phyloP scores from a whole-genome alignment of 2,797 vertebrate genomes.

The Uromys caudimaculatus region DNA sequence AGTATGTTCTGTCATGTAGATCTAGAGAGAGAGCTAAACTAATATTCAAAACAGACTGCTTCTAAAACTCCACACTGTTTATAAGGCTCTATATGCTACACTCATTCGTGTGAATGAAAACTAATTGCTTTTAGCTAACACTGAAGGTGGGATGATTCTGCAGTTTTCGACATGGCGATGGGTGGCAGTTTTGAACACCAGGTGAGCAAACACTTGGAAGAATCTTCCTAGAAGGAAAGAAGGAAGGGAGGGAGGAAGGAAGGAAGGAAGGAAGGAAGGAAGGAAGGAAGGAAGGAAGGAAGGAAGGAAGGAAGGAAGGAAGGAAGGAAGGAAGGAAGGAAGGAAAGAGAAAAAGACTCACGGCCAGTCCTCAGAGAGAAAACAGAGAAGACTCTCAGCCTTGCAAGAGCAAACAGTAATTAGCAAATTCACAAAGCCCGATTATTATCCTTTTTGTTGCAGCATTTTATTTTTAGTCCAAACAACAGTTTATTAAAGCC shows the following conservation, averaged over 20 bases:
- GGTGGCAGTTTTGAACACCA: conserved; percentile 33
- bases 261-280: rapidly evolving
- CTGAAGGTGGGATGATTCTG: neutral
- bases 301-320: neutral
- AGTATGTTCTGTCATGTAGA: neutral
- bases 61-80: neutral
- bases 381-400: conserved; percentile 3
- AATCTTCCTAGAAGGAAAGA: neutral
- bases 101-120: neutral
- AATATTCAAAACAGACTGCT: neutral
- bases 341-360: conserved; percentile 20
- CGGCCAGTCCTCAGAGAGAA: conserved; percentile 18
- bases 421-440: conserved; percentile 1
- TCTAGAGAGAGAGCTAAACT: neutral
- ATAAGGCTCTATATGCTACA: neutral
- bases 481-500: conserved; percentile 9
- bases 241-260: too few relatives aligned
- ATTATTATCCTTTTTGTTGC: neutral
- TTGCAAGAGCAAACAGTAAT: neutral
- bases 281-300: rapidly evolving
- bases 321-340: too few relatives aligned
- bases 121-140: neutral
- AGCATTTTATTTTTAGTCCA: conserved; percentile 39
- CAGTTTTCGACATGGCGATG: conserved; percentile 37
- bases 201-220: conserved; percentile 44